Evolutionary conservation across 2,888 invertebrate species (phyloP).

Genomic region (Leptinotarsa haldemani): DNA sequence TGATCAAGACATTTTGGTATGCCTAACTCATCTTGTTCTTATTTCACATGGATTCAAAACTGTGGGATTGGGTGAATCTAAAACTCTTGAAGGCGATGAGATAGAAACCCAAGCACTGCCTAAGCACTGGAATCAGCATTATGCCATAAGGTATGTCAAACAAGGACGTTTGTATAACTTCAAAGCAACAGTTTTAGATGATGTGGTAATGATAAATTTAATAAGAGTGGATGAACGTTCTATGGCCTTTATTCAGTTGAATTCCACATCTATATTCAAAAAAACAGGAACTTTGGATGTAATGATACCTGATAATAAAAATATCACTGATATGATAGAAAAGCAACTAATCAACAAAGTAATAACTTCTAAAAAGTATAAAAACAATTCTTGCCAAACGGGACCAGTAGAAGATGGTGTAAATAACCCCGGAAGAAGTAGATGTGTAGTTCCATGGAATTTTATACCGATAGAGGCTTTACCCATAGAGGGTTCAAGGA

Average conservation of each 20-base stretch:
- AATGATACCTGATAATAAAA: constrained; percentile 75
- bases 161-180: constrained; percentile 76
- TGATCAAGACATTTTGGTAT: constrained; percentile 77
- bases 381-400: constrained; percentile 54
- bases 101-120: constrained; percentile 78
- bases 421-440: not conserved
- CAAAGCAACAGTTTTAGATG: constrained; percentile 64
- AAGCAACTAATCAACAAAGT: constrained; percentile 77
- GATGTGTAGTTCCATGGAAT: constrained; percentile 1
- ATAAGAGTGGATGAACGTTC: constrained; percentile 66
- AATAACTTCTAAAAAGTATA: constrained; percentile 57
- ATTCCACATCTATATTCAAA: constrained; percentile 57
- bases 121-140: constrained; percentile 81
- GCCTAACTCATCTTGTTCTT: constrained; percentile 79
- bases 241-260: constrained; percentile 67
- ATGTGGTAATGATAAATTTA: constrained; percentile 61
- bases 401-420: constrained; percentile 28
- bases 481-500: not conserved
- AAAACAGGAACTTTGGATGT: constrained; percentile 70
- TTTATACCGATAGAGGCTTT: constrained; percentile 1
- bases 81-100: constrained; percentile 66
- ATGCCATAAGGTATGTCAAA: constrained; percentile 78
- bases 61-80: constrained; percentile 76
- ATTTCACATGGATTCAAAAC: constrained; percentile 78
- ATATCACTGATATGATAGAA: constrained; percentile 72